Base-by-base conservation (phyloP, 2,797 vertebrate species). In the Sebastes cheni region DNA sequence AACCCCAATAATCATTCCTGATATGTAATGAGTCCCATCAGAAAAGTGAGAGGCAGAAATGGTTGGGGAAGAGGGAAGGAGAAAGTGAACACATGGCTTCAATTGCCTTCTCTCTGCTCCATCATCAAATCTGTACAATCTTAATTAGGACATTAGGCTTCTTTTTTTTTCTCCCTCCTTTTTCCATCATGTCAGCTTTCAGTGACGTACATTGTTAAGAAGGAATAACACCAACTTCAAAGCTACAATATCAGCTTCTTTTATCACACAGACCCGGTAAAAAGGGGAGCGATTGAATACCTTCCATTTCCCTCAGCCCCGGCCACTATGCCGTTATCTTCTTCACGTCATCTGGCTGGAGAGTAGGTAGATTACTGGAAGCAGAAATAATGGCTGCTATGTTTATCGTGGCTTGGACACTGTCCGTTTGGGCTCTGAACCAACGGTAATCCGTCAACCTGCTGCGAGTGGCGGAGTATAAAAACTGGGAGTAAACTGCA, bases 351-450 rank as follows among this genome's bases (percentile, higher is more conserved):
- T 94, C 91, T 90, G 88, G 87, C 87, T 83, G 22, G 8, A 72
- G 86, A 82, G 85, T 69, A 75, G 85, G 86, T 92, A 87, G 93
- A 94, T 94, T 94, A 93, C 93, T 94, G 93, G 91, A 94, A 92
- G 87, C 83, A 89, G 89, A 91, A 94, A 92, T 92, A 94, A 93
- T 90, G 86, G 86, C 86, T 72, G 84, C 89, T 76, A 82, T 93
- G 91, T 95, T 95, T 93, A 92, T 90, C 58, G 67, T 92, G 91
- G 88, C 89, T 90, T 88, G 90, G 92, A 87, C 80, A 80, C 90
- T 93, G 91, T 93, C 90, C 83, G 73, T 77, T 88, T 79, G 86
- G 94, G 91, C 93, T 84, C 69, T n/a, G 75, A 64, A 92, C 93
- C 93, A 94, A 90, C 86, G 80, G 88, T 89, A 89, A 93, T 94